phyloP scores from a whole-genome alignment of 2,888 invertebrate genomes.

The Pollenia angustigena region DNA sequence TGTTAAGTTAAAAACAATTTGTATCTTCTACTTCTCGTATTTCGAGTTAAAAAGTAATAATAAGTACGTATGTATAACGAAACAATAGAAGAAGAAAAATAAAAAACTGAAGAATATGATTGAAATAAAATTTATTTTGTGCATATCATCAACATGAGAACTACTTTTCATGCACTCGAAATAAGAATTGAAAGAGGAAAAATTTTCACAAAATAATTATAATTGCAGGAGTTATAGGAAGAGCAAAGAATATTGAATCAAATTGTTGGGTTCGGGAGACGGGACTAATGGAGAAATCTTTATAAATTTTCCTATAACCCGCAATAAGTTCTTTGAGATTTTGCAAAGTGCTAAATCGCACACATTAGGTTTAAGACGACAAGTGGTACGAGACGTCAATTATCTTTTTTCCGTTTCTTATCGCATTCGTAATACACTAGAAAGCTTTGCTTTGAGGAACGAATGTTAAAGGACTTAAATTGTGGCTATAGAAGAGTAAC shows the following conservation, averaged over 20 bases:
- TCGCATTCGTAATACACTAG: too few relatives aligned
- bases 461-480: too few relatives aligned
- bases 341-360: too few relatives aligned
- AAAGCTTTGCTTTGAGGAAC: too few relatives aligned
- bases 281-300: background rate
- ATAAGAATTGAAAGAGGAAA: constrained; percentile 32
- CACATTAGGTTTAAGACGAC: too few relatives aligned
- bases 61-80: constrained; percentile 10
- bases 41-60: constrained; percentile 24
- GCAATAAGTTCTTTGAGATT: too few relatives aligned
- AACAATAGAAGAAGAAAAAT: constrained; percentile 23
- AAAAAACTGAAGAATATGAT: constrained; percentile 28
- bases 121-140: constrained; percentile 52
- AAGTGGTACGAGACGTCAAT: too few relatives aligned
- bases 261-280: background rate
- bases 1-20: constrained; percentile 56
- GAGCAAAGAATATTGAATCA: constrained; percentile 5
- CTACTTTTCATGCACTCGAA: constrained; percentile 44
- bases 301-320: too few relatives aligned
- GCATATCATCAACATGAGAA: constrained; percentile 50
- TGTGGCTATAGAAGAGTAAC: too few relatives aligned
- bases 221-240: background rate
- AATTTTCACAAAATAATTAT: constrained; percentile 11
- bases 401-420: too few relatives aligned
- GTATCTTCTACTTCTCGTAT: constrained; percentile 38